A percentile compares a stretch with the other conserved stretches of the same genome.
Conservation (phyloP, 2,888 invertebrate genomes). For the Patella depressa region DNA sequence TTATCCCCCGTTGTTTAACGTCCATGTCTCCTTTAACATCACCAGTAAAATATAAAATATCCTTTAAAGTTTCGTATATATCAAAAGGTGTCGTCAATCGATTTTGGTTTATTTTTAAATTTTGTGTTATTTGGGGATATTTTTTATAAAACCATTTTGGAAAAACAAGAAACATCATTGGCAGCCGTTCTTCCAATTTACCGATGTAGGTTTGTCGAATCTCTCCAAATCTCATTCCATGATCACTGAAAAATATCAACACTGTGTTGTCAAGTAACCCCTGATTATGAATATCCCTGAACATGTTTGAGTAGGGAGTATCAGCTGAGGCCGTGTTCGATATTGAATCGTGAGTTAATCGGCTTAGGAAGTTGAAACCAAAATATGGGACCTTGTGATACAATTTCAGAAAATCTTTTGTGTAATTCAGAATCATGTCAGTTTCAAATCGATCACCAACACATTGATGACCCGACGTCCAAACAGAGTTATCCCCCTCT, state of each 20-base stretch:
- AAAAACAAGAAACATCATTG: conserved; percentile 81
- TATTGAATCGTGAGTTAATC: conserved; percentile 86
- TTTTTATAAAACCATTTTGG: conserved; percentile 80
- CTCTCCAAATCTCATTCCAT: conserved; percentile 88
- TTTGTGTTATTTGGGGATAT: conserved; percentile 77
- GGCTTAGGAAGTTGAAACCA: conserved; percentile 86
- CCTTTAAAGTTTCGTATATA: conserved; percentile 82
- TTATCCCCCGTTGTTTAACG: conserved; percentile 73
- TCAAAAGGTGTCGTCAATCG: conserved; percentile 86
- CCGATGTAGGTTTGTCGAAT: conserved; percentile 85
- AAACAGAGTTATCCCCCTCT: conserved; percentile 56
- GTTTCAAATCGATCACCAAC: conserved; percentile 80
- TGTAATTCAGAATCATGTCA: conserved; percentile 81
- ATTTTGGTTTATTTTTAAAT: conserved; percentile 77
- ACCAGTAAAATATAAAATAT: conserved; percentile 72
- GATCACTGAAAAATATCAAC: conserved; percentile 80
- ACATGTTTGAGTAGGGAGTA: conserved; percentile 75
- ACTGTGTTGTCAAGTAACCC: conserved; percentile 46
- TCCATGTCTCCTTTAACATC: conserved; percentile 71
- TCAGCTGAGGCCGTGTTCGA: conserved; percentile 85
- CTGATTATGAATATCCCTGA: conserved; percentile 72
- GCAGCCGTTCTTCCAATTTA: conserved; percentile 85
- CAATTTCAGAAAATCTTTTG: conserved; percentile 75
- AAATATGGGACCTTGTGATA: conserved; percentile 78
- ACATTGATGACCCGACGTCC: conserved; percentile 72